Evolutionary conservation across 1,140 invertebrate genomes (phyloP), one percentile per base, ranked within the genome.

Genomic region (Drosophila miranda): DNA sequence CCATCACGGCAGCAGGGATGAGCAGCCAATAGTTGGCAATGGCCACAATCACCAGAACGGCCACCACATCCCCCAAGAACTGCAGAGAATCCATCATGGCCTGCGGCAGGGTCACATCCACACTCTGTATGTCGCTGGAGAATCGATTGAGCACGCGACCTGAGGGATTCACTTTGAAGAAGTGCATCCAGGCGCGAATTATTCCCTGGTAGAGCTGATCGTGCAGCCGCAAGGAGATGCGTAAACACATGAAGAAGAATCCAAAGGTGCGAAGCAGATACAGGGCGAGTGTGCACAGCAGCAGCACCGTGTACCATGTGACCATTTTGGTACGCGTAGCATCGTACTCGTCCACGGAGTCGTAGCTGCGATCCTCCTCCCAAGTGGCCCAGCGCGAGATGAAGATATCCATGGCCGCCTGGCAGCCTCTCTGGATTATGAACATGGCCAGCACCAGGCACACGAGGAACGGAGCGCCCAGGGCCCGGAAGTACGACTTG

Each of bases 91-190:
- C 96, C 78, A 96, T 93, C 89, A 95, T 93, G 45, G 93, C 92
- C 77, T 92, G 92, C 50, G 97, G 97, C 51, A 98, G 92, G 5
- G 94, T 92, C 91, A 98, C 96, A 90, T 98, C 97, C 11, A 97
- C 94, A 1, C 94, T 93, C 2, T 95, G 95, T 78, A 97, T 94
- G 86, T 98, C 97, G 89, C 96, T 96, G 0, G 96, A 96, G 91
- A 97, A 97, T 28, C 96, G 91, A 87, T 97, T 97, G 2, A 97
- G 91, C 52, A 97, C 95, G 13, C 96, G 92, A 11, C 95, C 95
- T 71, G 92, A 92, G 1, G 96, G 95, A 91, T 98, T 98, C 1
- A 94, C 95, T 83, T 98, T 97, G 91, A 98, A 98, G 90, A 98
- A 98, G 9, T 93, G 92, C 93, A 98, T 97, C 0, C 95, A 96